A percentile compares a stretch with the other conserved stretches of the same genome.
Evolutionary conservation across 64 coral and sea anemone genomes (phyloP).

Genomic region (Actinia equina): DNA sequence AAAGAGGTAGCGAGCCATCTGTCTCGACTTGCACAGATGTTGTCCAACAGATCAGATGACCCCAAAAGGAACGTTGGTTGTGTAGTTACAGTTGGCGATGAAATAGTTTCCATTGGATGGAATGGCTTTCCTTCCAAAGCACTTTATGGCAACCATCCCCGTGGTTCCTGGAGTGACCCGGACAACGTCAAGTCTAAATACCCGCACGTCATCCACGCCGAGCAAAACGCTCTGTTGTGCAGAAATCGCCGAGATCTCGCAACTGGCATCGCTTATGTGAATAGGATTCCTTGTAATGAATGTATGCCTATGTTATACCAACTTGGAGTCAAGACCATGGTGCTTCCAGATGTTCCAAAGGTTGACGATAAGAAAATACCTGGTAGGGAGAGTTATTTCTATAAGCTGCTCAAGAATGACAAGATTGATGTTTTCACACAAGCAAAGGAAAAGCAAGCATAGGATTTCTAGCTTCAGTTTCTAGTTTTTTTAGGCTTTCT

Average conservation of each 20-base stretch:
- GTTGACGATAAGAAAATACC: not conserved
- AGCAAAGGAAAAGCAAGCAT: not conserved
- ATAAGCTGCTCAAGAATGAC: not conserved
- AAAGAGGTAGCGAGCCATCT: not conserved
- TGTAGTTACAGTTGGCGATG: not conserved
- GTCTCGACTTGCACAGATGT: slow-evolving; percentile 36
- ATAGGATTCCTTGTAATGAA: slow-evolving; percentile 49
- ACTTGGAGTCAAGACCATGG: slow-evolving; percentile 36
- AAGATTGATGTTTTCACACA: not conserved
- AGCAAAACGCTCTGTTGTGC: slow-evolving; percentile 69
- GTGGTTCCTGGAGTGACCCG: not conserved
- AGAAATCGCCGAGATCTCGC: slow-evolving; percentile 42
- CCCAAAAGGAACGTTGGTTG: slow-evolving; percentile 38
- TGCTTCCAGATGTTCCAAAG: not conserved
- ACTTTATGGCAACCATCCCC: slow-evolving; percentile 43
- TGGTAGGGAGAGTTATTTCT: not conserved
- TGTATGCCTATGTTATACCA: slow-evolving; percentile 37
- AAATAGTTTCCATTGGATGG: slow-evolving; percentile 46
- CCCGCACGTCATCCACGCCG: slow-evolving; percentile 64
- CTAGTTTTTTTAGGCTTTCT: too few relatives aligned
- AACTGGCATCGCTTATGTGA: slow-evolving; percentile 40
- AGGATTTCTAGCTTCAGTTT: too few relatives aligned
- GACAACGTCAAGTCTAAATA: slow-evolving; percentile 13
- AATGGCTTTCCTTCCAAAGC: slow-evolving; percentile 28
- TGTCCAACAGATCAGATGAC: slow-evolving; percentile 47